These are phyloP conservation scores for Eulemur mongoz DNA, from an alignment of 2,797 vertebrate species.

Conservation along the genomic window DNA sequence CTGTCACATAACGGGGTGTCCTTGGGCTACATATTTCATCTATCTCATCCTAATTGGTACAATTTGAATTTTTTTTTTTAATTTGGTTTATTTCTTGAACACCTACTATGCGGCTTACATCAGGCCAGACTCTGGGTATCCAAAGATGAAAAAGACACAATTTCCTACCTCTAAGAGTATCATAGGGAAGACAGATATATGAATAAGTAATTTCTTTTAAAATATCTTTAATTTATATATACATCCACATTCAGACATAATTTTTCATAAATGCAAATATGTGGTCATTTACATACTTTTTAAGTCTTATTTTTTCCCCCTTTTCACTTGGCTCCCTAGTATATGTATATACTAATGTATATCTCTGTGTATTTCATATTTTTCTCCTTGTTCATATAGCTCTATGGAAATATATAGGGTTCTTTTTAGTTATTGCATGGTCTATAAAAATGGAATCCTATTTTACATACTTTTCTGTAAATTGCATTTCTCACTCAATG, in stretches of 20 bases:
- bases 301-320: not conserved
- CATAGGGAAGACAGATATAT: not conserved
- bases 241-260: not conserved
- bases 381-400: constrained; percentile 12
- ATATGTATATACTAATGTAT: not conserved
- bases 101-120: not conserved
- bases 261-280: constrained; percentile 18
- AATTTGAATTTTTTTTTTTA: constrained; percentile 10
- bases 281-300: not conserved
- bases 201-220: constrained; percentile 23
- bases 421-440: constrained; percentile 18
- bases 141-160: not conserved
- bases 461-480: not conserved
- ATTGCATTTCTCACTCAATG: constrained; percentile 16
- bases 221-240: constrained; percentile 1
- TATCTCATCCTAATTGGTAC: not conserved
- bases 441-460: constrained; percentile 11
- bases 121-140: not conserved
- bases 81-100: constrained; percentile 19
- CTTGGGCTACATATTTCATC: not conserved
- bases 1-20: not conserved
- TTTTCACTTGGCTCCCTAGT: not conserved
- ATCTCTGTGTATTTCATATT: not conserved
- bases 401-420: not conserved
- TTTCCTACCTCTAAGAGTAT: not conserved